These are phyloP conservation scores for Tyrophagus putrescentiae DNA, from an alignment of 1,140 invertebrate species.

Conservation along the genomic window DNA sequence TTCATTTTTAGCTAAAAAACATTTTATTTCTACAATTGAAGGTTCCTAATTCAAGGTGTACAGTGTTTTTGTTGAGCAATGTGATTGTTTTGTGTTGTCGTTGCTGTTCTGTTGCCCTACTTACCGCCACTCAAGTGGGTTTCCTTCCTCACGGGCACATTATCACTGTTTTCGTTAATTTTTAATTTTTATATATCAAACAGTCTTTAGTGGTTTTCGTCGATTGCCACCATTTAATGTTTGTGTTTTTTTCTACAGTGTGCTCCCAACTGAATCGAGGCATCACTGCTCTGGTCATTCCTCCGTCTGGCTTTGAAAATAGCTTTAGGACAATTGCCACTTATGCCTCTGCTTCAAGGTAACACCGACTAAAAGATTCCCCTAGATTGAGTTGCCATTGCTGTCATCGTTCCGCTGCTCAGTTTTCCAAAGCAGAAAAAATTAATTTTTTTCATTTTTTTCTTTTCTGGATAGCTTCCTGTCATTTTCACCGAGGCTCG, in stretches of 20 bases:
- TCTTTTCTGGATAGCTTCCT: background rate
- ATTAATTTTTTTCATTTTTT: background rate
- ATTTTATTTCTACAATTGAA: too few relatives aligned
- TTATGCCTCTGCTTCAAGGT: constrained; percentile 7
- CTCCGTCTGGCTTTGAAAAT: constrained; percentile 61
- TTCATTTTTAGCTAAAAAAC: too few relatives aligned
- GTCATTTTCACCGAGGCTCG: constrained; percentile 61
- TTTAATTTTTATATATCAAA: too few relatives aligned
- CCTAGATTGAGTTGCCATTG: background rate
- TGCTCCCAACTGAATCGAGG: constrained; percentile 77
- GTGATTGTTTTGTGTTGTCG: too few relatives aligned
- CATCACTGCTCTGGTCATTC: constrained; percentile 74
- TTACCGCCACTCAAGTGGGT: too few relatives aligned
- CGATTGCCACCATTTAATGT: too few relatives aligned
- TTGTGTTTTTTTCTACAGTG: constrained; percentile 48
- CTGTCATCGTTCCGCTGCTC: background rate
- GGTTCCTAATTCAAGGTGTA: too few relatives aligned
- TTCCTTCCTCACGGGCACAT: too few relatives aligned
- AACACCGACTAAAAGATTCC: background rate
- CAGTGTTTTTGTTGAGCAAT: too few relatives aligned
- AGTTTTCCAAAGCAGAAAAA: background rate
- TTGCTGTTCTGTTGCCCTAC: too few relatives aligned
- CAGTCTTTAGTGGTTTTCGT: too few relatives aligned
- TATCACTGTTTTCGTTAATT: too few relatives aligned
- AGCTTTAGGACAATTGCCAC: background rate